Conservation (phyloP, 2,797 vertebrate genomes). For the Cyclopterus lumpus region DNA sequence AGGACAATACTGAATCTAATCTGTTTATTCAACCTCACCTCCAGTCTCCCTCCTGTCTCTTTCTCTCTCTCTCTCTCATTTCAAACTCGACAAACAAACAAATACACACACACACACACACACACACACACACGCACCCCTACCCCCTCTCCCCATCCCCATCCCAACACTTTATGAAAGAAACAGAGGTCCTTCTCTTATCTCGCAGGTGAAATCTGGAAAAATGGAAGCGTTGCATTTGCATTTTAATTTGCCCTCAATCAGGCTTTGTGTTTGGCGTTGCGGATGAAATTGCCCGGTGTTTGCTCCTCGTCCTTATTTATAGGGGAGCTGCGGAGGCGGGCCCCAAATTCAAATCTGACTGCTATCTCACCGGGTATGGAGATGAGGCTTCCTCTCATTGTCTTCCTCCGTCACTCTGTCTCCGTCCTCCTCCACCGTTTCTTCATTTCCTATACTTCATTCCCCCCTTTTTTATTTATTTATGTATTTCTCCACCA, state of each 20-base stretch:
- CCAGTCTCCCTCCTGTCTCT: constrained; percentile 53
- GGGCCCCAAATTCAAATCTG: constrained; percentile 73
- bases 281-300: constrained; percentile 72
- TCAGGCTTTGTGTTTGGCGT: constrained; percentile 76
- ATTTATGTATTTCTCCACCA: not conserved
- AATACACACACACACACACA: constrained; percentile 55
- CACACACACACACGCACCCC: constrained; percentile 49
- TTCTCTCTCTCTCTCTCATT: constrained; percentile 49
- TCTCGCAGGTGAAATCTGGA: constrained; percentile 73
- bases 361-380: constrained; percentile 51
- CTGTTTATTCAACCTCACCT: constrained; percentile 77
- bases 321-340: constrained; percentile 54
- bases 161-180: constrained; percentile 50
- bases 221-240: constrained; percentile 79
- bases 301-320: constrained; percentile 70
- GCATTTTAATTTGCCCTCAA: constrained; percentile 86
- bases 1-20: constrained; percentile 73
- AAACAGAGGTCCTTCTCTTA: constrained; percentile 67
- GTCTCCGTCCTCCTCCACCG: constrained; percentile 4
- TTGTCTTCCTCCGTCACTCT: constrained; percentile 5
- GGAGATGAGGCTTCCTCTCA: constrained; percentile 58
- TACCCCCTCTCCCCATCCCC: constrained; percentile 22
- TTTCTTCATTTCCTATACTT: constrained; percentile 13
- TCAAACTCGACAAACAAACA: constrained; percentile 69
- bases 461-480: not conserved